Conservation (phyloP, 2,113 vertebrate genomes). For the Otolemur garnettii region DNA sequence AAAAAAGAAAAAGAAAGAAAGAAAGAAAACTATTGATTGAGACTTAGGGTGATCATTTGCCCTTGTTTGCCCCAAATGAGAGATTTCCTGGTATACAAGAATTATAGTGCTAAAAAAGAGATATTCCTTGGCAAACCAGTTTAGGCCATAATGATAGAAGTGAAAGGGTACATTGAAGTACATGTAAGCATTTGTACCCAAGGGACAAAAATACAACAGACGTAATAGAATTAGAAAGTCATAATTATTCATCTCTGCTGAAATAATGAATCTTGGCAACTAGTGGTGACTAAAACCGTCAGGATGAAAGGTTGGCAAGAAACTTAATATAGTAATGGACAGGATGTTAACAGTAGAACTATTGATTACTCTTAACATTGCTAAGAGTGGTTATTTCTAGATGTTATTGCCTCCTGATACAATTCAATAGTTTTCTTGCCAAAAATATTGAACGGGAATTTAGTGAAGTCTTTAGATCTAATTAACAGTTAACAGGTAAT, state of each 20-base stretch:
- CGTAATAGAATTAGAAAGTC: neutral
- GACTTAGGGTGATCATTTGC: neutral
- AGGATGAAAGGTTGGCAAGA: neutral
- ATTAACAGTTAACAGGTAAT: neutral
- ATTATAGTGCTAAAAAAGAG: neutral
- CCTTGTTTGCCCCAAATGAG: neutral
- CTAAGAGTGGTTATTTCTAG: neutral
- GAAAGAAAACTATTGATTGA: neutral
- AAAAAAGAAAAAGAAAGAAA: no score
- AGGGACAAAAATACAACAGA: neutral
- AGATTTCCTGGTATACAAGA: neutral
- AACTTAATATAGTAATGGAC: neutral
- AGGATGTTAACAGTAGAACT: neutral
- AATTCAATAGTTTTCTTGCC: neutral
- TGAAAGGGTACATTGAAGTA: neutral
- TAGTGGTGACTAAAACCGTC: neutral
- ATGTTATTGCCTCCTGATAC: neutral
- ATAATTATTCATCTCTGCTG: neutral
- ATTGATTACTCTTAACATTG: neutral
- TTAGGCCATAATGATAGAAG: neutral
- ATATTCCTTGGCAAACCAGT: neutral
- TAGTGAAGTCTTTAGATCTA: neutral
- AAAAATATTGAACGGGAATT: neutral
- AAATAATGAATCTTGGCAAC: conserved; percentile 5
- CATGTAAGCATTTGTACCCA: neutral